A percentile compares a stretch with the other conserved stretches of the same genome.
phyloP scores from a whole-genome alignment of 1,140 invertebrate species.

The Drosophila sproati region DNA sequence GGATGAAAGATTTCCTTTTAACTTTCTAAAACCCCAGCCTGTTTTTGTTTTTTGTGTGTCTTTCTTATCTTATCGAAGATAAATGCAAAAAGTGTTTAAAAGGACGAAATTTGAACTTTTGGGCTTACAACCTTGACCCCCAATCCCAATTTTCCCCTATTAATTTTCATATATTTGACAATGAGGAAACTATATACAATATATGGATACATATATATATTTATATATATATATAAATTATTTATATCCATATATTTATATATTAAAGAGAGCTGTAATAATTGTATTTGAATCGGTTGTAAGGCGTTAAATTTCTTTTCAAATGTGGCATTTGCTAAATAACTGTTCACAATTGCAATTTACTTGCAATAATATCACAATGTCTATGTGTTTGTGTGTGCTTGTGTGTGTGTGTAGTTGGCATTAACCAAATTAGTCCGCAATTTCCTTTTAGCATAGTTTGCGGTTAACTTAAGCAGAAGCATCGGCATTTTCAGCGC shows the following conservation, averaged over 20 bases:
- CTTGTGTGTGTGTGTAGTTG: not conserved
- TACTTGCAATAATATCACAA: not conserved
- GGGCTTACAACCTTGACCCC: too few species aligned
- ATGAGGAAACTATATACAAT: too few species aligned
- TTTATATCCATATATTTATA: too few species aligned
- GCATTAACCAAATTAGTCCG: not conserved
- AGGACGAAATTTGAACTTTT: too few species aligned
- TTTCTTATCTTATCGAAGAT: not conserved
- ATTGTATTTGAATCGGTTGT: too few species aligned
- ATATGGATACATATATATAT: too few species aligned
- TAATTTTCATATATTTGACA: too few species aligned
- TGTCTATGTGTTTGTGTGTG: not conserved
- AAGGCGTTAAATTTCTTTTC: too few species aligned
- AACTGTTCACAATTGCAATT: not conserved
- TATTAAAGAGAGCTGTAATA: too few species aligned
- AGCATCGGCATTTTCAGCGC: conserved; percentile 1
- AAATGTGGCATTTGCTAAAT: not conserved
- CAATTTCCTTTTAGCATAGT: not conserved
- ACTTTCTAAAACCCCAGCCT: conserved; percentile 65
- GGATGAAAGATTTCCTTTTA: conserved; percentile 56
- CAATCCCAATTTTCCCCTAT: too few species aligned
- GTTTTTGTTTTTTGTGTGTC: conserved; percentile 11
- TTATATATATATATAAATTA: too few species aligned
- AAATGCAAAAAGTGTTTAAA: too few species aligned
- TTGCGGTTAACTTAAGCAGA: not conserved